Evolutionary conservation across 37 sponge, comb jelly and placozoan species (phyloP), one percentile per base, ranked within the genome.

Genomic region (Cladorhizidae sp.): DNA sequence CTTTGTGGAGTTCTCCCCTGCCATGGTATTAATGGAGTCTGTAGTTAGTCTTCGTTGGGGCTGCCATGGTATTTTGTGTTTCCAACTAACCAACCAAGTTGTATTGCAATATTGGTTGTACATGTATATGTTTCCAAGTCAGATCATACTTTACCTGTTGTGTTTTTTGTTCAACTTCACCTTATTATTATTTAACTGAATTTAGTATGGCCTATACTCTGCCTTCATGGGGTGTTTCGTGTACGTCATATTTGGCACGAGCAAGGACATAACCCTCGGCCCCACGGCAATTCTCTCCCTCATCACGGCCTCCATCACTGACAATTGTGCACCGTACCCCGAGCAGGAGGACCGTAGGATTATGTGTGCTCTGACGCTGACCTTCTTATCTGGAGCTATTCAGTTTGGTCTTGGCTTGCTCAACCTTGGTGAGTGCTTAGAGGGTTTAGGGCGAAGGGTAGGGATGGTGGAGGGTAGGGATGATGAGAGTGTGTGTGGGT

Each of bases 231-330:
- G 99, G 0, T 87, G 87, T 59, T 91, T 95, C 54, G 80, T 88
- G 37, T 98, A 98, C 75, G 40, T 81, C 21, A 22, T 98, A 0
- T 82, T 98, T 26, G 99, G 99, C 1, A 93, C 99, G 18, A 75
- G 93, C 43, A 98, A 98, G 73, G 99, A 98, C 65, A 80, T 98
- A 32, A 93, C 99, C 26, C 79, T 98, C 31, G 99, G 99, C 0
- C 99, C 99, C 5, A 98, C 99, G 0, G 94, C 99, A 57, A 95
- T 98, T 75, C 78, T 98, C 86, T 98, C 96, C 15, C 84, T 90
- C 25, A 77, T 98, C 32, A 93, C 96, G 5, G 86, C 88, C 22
- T 76, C 90, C 45, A 38, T 78, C 39, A 83, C 85, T 29, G 57
- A 26, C 26, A 39, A 32, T 52, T 80, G 87, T 72, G 86, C 57